phyloP scores from a whole-genome alignment of 2,797 vertebrate species.

The Acipenser oxyrinchus region DNA sequence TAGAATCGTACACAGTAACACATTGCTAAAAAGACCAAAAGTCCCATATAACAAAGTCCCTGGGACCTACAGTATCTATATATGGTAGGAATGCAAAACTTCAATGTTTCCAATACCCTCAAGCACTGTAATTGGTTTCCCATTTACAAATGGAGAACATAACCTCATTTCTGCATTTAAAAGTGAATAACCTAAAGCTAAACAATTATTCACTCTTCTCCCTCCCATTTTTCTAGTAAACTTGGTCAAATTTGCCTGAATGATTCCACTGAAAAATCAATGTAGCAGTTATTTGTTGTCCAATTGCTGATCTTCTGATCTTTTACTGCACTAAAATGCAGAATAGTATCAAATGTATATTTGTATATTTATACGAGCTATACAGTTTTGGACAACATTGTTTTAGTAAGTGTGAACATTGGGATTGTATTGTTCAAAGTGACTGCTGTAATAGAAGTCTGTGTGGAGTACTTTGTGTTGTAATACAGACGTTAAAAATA shows the following conservation, averaged over 20 bases:
- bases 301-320: neutral
- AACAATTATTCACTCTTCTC: slow-evolving; percentile 31
- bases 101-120: slow-evolving; percentile 15
- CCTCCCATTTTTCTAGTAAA: slow-evolving; percentile 28
- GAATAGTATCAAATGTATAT: too few species aligned
- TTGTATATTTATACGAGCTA: too few species aligned
- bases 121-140: slow-evolving; percentile 31
- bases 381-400: neutral
- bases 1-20: neutral
- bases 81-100: slow-evolving; percentile 19
- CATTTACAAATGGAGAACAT: slow-evolving; percentile 40
- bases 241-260: slow-evolving; percentile 33
- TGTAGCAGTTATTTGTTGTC: slow-evolving; percentile 18
- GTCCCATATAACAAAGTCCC: slow-evolving; percentile 37
- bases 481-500: too few species aligned
- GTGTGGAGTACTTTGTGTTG: too few species aligned
- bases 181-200: slow-evolving; percentile 26
- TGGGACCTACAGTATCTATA: slow-evolving; percentile 6
- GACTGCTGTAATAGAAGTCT: too few species aligned
- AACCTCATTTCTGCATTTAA: slow-evolving; percentile 30
- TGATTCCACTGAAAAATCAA: slow-evolving; percentile 36
- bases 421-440: too few species aligned
- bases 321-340: too few species aligned
- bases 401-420: neutral
- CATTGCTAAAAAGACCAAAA: neutral